Evolutionary conservation across 1,140 invertebrate genomes (phyloP), one percentile per base, ranked within the genome.

Genomic region (Cydia pomonella): DNA sequence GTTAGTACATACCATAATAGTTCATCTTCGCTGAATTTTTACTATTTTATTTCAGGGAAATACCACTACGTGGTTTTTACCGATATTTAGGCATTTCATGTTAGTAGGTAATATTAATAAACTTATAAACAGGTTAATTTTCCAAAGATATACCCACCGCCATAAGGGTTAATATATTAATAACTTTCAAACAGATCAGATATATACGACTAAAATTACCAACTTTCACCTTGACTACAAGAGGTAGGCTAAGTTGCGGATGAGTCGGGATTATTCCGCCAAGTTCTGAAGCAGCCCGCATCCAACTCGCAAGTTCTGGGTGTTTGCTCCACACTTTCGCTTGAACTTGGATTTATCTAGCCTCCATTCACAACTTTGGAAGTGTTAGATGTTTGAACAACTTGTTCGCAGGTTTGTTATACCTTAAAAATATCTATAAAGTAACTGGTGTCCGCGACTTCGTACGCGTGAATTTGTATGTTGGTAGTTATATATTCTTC

Each of bases 291-390:
- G 64, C 3, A 29, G 64, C 64, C 64, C 64, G 64, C 64, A 69
- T 69, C 13, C 5, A 69, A 69, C 64, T 69, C 41, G 64, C 29
- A n/a, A 66, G 25, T 66, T 33, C 27, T 23, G 64, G 29, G 7
- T 69, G 64, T 69, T 69, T 69, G 64, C 64, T 69, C 64, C 64
- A 38, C 64, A 69, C 64, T 69, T 69, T 69, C 64, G 29, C 64
- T 41, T 3, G 18, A 10, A 38, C 13, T 33, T 64, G 63, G 63
- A 33, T 27, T 64, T 64, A 69, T 69, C 27, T 33, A 38, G 64
- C 64, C 64, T 69, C n/a, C 18, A 64, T 64, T 18, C 64, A 69
- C 64, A 38, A 69, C 27, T 69, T 69, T 38, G 62, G 0, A 2
- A 29, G 63, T 66, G 27, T 66, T 33, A 6, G 23, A 16, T 33